Evolutionary conservation across 2,797 vertebrate species (phyloP), one percentile per base, ranked within the genome.

Genomic region (Sebastes itinus): DNA sequence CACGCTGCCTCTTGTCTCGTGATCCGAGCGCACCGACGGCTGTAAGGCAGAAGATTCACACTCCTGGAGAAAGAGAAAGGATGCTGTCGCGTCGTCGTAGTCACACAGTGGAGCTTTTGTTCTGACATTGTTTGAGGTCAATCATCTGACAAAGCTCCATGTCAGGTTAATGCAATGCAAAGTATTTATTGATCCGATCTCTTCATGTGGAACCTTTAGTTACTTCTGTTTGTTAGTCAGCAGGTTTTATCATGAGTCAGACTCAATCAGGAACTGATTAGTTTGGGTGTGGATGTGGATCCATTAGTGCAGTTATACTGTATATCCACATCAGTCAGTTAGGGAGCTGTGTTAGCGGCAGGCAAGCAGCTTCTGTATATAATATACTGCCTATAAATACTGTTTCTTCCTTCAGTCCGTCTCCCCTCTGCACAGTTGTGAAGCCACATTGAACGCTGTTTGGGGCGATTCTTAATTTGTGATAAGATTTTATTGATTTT

Each of bases 1-100:
- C 70, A 5, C 61, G 67, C 61, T 18, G 77, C 49, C 42, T 85
- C 84, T 74, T 35, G 82, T 83, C 88, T 85, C 66, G 27, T 80
- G 82, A 83, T 81, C 75, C 72, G 23, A 3, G 55, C 14, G 18
- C 72, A 67, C 20, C 28, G 32, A 22, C 5, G 65, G 42, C 81
- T 77, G 35, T 22, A 2, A 71, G 72, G 74, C 71, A 72, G 73
- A 77, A 61, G 22, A 20, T 76, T 82, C 63, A 14, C 33, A 30
- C 30, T 72, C 22, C 7, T 9, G 16, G 56, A 64, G 66, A 20
- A 35, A 56, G 49, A 49, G 5, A 74, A 72, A 6, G 75, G 75
- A 75, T 59, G 64, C n/a, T 23, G 82, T 54, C 16, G 13, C 67
- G 42, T 52, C 32, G 5, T 2, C 64, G 63, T 23, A 18, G 32